Base-by-base conservation (phyloP, 2,113 vertebrate species). In the Forbesichthys agassizii region DNA sequence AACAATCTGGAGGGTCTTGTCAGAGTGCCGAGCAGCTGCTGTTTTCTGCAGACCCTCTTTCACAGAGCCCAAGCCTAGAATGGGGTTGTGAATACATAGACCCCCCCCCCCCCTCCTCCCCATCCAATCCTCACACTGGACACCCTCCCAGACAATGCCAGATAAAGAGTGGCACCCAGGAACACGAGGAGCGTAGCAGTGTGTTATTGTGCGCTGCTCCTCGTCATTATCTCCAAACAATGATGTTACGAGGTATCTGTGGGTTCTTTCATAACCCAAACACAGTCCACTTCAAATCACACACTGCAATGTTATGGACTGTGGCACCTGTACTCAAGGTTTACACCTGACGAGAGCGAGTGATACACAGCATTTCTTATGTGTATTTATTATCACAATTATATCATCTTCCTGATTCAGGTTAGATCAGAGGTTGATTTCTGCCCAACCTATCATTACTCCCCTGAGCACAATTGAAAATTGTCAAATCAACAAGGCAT, bases 1-100 rank as follows among this genome's bases (percentile, higher is more conserved):
- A 84, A 88, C 86, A 89, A 92, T 91, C 83, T 91, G 88, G 89
- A 89, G 88, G 89, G 82, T 89, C 87, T 92, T 90, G 86, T 90
- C 86, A 70, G 86, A 83, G 84, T 88, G 91, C 87, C 73, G 80
- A 91, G 90, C 91, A 92, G 91, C 91, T 92, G 91, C 88, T 79
- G 88, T 88, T 87, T 90, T 89, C 81, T 88, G 77, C 81, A 72
- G 73, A 62, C 64, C 63, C 71, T 75, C 82, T 84, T 90, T 89
- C 81, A 87, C 61, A 72, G 83, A 80, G 82, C 84, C 82, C 85
- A 79, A 78, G 86, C 85, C 85, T 85, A 80, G 78, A 89, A 86
- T 75, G 73, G 80, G 83, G 80, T 70, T 71, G 55, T 20, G 20
- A 20, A 20, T 20, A 20, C 20, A 86, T 69, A 77, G 64, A 56